These are phyloP conservation scores for Hycleus phaleratus DNA, from an alignment of 1,140 invertebrate species.

Conservation along the genomic window DNA sequence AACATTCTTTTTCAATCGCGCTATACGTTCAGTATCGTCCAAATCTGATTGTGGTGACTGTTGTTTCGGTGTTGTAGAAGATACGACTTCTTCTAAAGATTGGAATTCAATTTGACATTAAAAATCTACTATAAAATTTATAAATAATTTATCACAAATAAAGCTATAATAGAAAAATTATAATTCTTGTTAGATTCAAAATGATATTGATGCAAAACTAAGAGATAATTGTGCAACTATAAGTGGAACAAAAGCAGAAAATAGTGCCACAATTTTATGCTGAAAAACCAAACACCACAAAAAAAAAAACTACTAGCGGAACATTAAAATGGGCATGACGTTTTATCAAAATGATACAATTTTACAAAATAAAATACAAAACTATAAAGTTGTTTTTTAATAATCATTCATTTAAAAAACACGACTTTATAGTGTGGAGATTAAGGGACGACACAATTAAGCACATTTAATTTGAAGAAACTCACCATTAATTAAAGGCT, in stretches of 20 bases:
- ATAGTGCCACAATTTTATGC: neutral
- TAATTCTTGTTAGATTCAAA: neutral
- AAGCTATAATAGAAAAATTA: neutral
- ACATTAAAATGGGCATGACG: constrained; percentile 36
- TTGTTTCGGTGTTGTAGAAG: constrained; percentile 22
- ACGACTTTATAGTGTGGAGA: too few species aligned
- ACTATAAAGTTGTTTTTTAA: too few species aligned
- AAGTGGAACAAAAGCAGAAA: neutral
- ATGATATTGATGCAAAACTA: neutral
- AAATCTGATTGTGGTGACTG: neutral
- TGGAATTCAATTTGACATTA: neutral
- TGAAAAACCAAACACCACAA: neutral
- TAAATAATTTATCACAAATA: neutral
- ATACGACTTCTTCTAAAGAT: constrained; percentile 13
- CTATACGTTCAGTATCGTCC: constrained; percentile 25
- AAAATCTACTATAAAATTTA: neutral
- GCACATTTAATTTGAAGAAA: neutral
- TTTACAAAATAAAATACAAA: too few species aligned
- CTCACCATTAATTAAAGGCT: neutral
- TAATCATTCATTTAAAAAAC: too few species aligned
- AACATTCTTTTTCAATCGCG: constrained; percentile 34
- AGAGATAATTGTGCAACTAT: neutral
- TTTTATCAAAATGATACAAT: neutral
- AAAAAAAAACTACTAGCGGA: constrained; percentile 14
- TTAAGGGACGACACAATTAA: neutral